Evolutionary conservation across 1,140 invertebrate genomes (phyloP).

Genomic region (Psix sp.): DNA sequence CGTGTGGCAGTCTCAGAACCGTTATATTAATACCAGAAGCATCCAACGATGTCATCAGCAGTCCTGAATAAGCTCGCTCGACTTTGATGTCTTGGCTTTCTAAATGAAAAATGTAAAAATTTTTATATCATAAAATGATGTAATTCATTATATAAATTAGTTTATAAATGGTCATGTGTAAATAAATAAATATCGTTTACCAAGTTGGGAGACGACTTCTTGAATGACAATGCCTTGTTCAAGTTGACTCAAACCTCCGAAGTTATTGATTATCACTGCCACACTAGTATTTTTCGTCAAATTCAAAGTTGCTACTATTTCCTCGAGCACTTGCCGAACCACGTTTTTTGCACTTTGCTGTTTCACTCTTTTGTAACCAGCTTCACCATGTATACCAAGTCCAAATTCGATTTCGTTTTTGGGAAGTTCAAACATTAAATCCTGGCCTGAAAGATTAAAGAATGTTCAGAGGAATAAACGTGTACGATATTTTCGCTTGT

Average conservation of each 20-base stretch:
- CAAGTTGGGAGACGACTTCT: slow-evolving; percentile 82
- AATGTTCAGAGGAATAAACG: neutral
- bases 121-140: neutral
- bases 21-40: slow-evolving; percentile 89
- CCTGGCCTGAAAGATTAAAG: slow-evolving; percentile 71
- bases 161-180: neutral
- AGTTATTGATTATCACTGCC: slow-evolving; percentile 86
- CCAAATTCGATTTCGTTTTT: slow-evolving; percentile 88
- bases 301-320: slow-evolving; percentile 76
- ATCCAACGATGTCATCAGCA: slow-evolving; percentile 88
- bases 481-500: too few species aligned
- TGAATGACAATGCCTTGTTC: slow-evolving; percentile 86
- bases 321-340: slow-evolving; percentile 75
- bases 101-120: slow-evolving; percentile 55
- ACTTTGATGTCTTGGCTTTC: slow-evolving; percentile 78
- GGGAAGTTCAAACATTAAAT: slow-evolving; percentile 82
- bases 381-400: slow-evolving; percentile 91
- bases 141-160: neutral
- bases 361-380: slow-evolving; percentile 85
- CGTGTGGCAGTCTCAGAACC: slow-evolving; percentile 79
- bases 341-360: slow-evolving; percentile 77
- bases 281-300: slow-evolving; percentile 79
- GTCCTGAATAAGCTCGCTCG: slow-evolving; percentile 83
- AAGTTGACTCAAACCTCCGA: slow-evolving; percentile 86
- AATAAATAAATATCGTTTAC: slow-evolving; percentile 65